Percentiles rank a stretch among this genome's conserved stretches.
Conservation (phyloP, 2,797 vertebrate genomes). For the Hapalemur alaotrensis region DNA sequence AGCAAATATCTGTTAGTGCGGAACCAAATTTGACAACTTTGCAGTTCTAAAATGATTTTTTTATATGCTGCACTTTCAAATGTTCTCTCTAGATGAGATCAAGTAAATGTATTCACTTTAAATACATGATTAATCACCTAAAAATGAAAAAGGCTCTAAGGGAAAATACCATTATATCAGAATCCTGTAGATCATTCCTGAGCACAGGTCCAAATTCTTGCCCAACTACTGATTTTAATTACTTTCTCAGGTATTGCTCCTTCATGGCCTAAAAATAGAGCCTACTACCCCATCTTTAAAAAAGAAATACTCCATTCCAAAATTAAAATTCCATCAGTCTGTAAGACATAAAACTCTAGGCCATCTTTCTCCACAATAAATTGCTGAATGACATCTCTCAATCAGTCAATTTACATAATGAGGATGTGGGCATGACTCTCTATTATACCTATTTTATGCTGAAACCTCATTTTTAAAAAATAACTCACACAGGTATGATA, state of each 20-base stretch:
- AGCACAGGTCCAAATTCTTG: not conserved
- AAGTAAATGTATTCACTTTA: not conserved
- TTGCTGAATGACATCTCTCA: not conserved
- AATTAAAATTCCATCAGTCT: slow-evolving; percentile 18
- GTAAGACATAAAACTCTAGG: not conserved
- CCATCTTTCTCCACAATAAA: not conserved
- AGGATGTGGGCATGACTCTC: not conserved
- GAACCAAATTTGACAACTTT: not conserved
- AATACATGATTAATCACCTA: slow-evolving; percentile 28
- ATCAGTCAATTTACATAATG: not conserved
- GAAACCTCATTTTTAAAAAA: not conserved
- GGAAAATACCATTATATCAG: not conserved
- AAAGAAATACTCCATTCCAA: not conserved
- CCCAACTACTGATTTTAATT: not conserved
- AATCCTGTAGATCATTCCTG: not conserved
- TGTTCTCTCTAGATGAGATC: not conserved
- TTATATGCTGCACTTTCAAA: slow-evolving; percentile 2
- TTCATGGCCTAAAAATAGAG: not conserved
- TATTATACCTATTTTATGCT: not conserved
- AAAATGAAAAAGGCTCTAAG: not conserved
- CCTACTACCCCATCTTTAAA: not conserved
- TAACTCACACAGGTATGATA: not conserved
- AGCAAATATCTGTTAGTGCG: not conserved
- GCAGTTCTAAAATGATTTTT: slow-evolving; percentile 2
- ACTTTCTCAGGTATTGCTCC: not conserved